Conservation (phyloP, 2,797 vertebrate species). For the Alexandromys oeconomus region DNA sequence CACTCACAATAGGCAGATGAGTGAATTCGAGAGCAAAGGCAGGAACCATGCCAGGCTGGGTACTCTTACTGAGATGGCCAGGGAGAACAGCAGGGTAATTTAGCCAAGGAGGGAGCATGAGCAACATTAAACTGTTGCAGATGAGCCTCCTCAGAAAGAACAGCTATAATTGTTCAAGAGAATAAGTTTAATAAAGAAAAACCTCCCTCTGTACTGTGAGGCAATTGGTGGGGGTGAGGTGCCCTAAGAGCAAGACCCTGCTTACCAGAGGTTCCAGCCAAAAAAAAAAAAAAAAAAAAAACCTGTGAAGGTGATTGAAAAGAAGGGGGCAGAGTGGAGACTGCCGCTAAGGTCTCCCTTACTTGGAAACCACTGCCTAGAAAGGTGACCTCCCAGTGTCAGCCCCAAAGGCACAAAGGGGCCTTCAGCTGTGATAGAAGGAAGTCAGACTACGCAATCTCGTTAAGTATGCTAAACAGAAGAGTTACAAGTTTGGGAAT, state of each 20-base stretch:
- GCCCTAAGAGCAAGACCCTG: background rate
- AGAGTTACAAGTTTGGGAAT: background rate
- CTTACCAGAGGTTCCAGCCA: background rate
- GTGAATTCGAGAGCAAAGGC: background rate
- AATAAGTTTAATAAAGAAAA: background rate
- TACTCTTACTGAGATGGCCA: background rate
- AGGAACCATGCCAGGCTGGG: background rate
- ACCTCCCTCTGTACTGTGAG: background rate
- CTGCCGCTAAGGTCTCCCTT: background rate
- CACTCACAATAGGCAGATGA: background rate
- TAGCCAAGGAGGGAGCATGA: background rate
- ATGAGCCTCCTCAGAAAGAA: background rate
- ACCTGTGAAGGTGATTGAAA: background rate
- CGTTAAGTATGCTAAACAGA: background rate
- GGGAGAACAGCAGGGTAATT: background rate
- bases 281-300: background rate
- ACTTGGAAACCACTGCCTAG: background rate
- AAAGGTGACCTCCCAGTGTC: background rate
- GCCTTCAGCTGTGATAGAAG: background rate
- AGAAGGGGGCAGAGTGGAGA: accelerated
- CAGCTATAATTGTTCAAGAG: background rate
- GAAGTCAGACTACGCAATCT: background rate
- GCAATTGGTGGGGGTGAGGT: too few species aligned
- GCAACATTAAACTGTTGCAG: background rate
- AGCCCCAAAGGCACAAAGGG: background rate